Conservation (phyloP, 2,888 invertebrate genomes). For the Graphium colonna region DNA sequence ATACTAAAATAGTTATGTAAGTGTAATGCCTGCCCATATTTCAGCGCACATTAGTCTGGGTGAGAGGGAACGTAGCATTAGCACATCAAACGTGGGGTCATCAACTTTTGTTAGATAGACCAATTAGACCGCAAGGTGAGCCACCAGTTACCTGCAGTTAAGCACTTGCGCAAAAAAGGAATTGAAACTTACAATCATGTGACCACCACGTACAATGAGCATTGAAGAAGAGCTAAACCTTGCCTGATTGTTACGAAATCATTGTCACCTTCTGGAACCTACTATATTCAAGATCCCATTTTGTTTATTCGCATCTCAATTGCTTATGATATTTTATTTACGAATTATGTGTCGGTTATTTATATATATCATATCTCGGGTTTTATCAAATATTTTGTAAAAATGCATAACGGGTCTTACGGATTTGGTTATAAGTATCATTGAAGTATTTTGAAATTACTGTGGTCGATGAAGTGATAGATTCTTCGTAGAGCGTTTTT, state of each 20-base stretch:
- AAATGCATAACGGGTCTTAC: too few species aligned
- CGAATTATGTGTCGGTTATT: too few species aligned
- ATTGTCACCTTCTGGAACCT: neutral
- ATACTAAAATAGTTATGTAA: neutral
- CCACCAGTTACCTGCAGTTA: slow-evolving; percentile 38
- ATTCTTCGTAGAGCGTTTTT: too few species aligned
- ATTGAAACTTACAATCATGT: slow-evolving; percentile 18
- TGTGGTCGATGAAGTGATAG: neutral
- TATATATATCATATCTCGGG: too few species aligned
- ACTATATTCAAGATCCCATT: too few species aligned
- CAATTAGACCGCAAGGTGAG: slow-evolving; percentile 49
- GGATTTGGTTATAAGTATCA: too few species aligned
- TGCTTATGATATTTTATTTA: too few species aligned
- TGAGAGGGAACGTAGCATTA: slow-evolving; percentile 30
- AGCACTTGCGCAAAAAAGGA: slow-evolving; percentile 26
- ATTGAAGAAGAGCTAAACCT: slow-evolving; percentile 16
- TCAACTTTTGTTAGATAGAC: slow-evolving; percentile 39
- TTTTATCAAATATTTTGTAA: too few species aligned
- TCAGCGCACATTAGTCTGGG: slow-evolving; percentile 1
- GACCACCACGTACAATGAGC: slow-evolving; percentile 13
- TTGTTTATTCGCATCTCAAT: too few species aligned
- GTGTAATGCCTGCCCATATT: neutral
- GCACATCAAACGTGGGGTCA: slow-evolving; percentile 33
- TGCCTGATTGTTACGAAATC: slow-evolving; percentile 4
- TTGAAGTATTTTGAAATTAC: neutral